Evolutionary conservation across 2,888 invertebrate species (phyloP).

Genomic region (Lissonota sp.): DNA sequence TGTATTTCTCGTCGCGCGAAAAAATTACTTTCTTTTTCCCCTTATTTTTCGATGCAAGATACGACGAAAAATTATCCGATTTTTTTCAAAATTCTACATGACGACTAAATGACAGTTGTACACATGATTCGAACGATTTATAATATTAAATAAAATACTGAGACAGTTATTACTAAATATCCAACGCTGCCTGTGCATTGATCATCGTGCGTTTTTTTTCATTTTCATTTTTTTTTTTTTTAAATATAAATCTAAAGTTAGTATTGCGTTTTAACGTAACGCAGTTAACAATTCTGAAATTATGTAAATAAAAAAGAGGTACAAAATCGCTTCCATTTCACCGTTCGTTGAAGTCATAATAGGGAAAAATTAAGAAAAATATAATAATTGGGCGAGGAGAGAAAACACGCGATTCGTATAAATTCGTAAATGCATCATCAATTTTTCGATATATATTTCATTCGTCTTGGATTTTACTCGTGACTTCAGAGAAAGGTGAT

Average conservation of each 20-base stretch:
- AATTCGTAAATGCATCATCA: not conserved
- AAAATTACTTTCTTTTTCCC: constrained; percentile 30
- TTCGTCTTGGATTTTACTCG: not conserved
- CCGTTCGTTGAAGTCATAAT: constrained; percentile 49
- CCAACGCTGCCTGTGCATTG: constrained; percentile 64
- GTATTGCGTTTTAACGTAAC: constrained; percentile 61
- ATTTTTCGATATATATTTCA: not conserved
- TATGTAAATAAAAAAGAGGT: constrained; percentile 62
- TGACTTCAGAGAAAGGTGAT: constrained; percentile 48
- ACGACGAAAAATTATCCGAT: constrained; percentile 44
- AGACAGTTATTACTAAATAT: constrained; percentile 68
- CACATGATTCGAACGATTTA: constrained; percentile 63
- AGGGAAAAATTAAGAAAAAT: constrained; percentile 12
- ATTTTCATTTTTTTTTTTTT: constrained; percentile 44
- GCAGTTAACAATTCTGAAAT: constrained; percentile 68
- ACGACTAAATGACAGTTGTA: constrained; percentile 59
- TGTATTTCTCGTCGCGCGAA: constrained; percentile 1
- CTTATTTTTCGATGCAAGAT: constrained; percentile 37
- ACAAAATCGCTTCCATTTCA: constrained; percentile 62
- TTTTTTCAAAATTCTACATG: constrained; percentile 34
- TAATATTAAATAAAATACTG: constrained; percentile 72
- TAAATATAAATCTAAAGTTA: constrained; percentile 59
- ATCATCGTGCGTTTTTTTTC: constrained; percentile 58
- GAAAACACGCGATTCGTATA: not conserved
- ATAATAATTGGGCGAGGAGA: not conserved